phyloP scores from a whole-genome alignment of 2,797 vertebrate species.

The Phoebastria nigripes region DNA sequence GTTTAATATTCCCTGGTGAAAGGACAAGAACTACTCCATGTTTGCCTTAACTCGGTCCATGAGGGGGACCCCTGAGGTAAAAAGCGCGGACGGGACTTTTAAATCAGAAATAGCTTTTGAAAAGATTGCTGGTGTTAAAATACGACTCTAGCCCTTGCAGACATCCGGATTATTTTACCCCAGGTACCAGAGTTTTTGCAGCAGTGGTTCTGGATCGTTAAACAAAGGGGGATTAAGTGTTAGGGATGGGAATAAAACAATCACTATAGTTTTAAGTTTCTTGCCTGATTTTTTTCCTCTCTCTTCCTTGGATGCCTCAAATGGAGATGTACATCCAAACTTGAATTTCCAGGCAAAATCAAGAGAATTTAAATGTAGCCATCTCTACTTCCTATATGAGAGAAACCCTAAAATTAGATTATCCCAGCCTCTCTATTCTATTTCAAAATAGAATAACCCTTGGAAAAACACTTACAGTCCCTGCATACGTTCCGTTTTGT shows the following conservation, averaged over 20 bases:
- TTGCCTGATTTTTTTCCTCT: accelerated
- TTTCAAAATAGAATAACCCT: neutral
- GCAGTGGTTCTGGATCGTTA: neutral
- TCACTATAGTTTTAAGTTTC: neutral
- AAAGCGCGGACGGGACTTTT: neutral
- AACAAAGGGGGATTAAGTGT: neutral
- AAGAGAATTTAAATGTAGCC: neutral
- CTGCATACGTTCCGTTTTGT: neutral
- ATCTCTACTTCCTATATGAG: neutral
- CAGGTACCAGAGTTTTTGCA: neutral
- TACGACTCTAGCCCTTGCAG: accelerated
- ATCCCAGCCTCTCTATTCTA: neutral
- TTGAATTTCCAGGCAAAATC: constrained; percentile 2
- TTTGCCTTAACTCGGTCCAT: neutral
- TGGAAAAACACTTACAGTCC: neutral
- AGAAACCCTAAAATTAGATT: neutral
- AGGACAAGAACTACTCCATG: neutral
- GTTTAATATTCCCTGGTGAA: neutral
- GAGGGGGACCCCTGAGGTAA: neutral
- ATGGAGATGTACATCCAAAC: neutral
- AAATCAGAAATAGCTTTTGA: accelerated
- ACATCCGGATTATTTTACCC: accelerated
- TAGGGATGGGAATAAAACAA: neutral
- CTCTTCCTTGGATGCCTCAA: neutral
- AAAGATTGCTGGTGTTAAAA: accelerated